Conservation (phyloP, 2,113 vertebrate species). For the Lontra canadensis region DNA sequence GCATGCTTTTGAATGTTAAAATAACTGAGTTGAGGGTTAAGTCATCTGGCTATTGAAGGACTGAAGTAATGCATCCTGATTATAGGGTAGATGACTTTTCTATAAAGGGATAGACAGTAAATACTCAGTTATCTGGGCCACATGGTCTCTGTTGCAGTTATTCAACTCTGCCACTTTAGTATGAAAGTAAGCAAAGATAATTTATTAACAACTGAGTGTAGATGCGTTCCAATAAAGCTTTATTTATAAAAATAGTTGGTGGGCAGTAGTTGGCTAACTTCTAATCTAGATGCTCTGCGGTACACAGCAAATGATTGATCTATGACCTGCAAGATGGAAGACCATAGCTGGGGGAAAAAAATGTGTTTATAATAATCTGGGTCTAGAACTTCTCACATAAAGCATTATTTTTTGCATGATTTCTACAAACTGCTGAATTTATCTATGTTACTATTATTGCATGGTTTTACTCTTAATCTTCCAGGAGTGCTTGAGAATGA, state of each 20-base stretch:
- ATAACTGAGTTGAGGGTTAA: neutral
- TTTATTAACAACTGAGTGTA: neutral
- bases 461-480: neutral
- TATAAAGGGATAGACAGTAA: neutral
- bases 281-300: neutral
- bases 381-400: neutral
- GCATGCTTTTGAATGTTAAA: slow-evolving; percentile 8
- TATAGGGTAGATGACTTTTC: neutral
- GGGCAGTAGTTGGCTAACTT: neutral
- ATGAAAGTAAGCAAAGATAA: neutral
- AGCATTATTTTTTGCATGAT: neutral
- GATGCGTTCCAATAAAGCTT: neutral
- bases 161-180: neutral
- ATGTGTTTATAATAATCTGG: neutral
- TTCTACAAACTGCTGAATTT: neutral
- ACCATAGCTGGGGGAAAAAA: neutral
- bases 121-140: neutral
- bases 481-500: neutral
- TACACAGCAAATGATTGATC: neutral
- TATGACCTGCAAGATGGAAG: neutral
- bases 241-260: neutral
- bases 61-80: neutral
- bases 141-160: neutral
- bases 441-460: neutral
- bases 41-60: neutral